A percentile compares a stretch with the other conserved stretches of the same genome.
Evolutionary conservation across 1,140 invertebrate species (phyloP).

Genomic region (Bemisia tabaci): DNA sequence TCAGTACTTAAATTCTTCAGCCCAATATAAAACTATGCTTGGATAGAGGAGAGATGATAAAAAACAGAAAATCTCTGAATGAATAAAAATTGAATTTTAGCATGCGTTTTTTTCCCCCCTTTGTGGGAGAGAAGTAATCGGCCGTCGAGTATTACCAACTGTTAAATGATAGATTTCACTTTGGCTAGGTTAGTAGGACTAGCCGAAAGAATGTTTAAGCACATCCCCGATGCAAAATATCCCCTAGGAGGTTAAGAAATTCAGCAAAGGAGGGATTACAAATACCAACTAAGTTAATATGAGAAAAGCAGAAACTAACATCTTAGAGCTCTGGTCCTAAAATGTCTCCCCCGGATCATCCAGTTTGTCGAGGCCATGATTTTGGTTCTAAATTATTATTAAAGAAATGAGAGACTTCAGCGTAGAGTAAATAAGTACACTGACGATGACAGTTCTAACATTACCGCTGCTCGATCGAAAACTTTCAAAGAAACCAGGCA

Average conservation of each 20-base stretch:
- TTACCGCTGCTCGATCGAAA: too few relatives aligned
- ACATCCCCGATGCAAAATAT: neutral
- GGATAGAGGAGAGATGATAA: too few relatives aligned
- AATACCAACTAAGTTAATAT: neutral
- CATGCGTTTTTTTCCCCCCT: too few relatives aligned
- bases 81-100: too few relatives aligned
- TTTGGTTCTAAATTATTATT: neutral
- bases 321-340: neutral
- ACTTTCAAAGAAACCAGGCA: too few relatives aligned
- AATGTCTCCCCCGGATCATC: neutral
- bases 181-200: neutral
- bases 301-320: neutral
- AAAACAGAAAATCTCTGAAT: too few relatives aligned
- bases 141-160: too few relatives aligned
- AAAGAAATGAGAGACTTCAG: neutral
- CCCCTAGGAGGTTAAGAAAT: neutral
- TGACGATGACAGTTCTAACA: too few relatives aligned
- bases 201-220: neutral
- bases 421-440: neutral
- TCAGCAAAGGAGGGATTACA: neutral
- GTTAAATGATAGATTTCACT: neutral
- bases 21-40: too few relatives aligned
- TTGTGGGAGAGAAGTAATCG: too few relatives aligned
- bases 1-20: too few relatives aligned
- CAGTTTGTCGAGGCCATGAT: neutral